Evolutionary conservation across 2,113 vertebrate genomes (phyloP).

Genomic region (Leuciscus idus): DNA sequence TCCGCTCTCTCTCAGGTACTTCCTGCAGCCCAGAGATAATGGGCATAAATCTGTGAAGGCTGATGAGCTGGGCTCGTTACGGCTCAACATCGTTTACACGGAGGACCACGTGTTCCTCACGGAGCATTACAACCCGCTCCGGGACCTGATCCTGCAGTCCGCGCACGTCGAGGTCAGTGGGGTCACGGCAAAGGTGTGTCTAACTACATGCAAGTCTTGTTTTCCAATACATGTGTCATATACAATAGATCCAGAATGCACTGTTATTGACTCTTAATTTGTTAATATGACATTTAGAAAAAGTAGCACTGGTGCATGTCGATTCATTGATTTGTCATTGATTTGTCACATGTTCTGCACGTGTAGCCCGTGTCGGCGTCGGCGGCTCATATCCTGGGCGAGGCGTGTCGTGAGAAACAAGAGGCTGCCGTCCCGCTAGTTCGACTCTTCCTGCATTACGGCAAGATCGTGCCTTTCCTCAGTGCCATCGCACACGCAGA

Average conservation of each 20-base stretch:
- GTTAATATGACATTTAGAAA: too few relatives aligned
- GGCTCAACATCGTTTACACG: constrained; percentile 96
- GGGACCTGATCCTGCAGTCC: constrained; percentile 89
- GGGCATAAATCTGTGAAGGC: constrained; percentile 91
- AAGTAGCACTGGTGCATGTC: too few relatives aligned
- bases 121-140: constrained; percentile 88
- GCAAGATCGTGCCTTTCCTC: constrained; percentile 96
- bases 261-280: too few relatives aligned
- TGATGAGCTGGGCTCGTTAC: constrained; percentile 92
- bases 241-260: too few relatives aligned
- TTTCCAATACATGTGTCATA: too few relatives aligned
- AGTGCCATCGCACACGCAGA: constrained; percentile 93
- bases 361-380: constrained; percentile 89
- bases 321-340: too few relatives aligned
- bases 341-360: too few relatives aligned
- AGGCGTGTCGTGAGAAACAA: constrained; percentile 97
- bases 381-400: constrained; percentile 90
- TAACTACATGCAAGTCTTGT: background rate
- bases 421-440: constrained; percentile 95
- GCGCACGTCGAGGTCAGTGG: constrained; percentile 84
- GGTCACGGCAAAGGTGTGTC: background rate
- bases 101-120: constrained; percentile 97
- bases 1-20: constrained; percentile 83
- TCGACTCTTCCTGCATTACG: constrained; percentile 92
- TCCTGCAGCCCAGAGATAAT: constrained; percentile 93